A percentile compares a stretch with the other conserved stretches of the same genome.
Evolutionary conservation across 2,888 invertebrate genomes (phyloP).

Genomic region (Cerastis rubricosa): DNA sequence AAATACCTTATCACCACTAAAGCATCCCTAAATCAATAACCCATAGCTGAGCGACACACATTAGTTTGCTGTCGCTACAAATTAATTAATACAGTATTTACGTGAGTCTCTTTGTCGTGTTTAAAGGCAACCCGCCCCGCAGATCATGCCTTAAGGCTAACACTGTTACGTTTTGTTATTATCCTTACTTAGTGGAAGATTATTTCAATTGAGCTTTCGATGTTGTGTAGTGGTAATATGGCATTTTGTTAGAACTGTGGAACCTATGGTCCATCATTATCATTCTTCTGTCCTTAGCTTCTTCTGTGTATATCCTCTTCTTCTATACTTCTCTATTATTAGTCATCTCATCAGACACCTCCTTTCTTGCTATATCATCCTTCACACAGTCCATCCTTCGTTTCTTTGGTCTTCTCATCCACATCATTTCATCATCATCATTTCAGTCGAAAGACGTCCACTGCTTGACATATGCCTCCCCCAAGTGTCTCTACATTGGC

Average conservation of each 20-base stretch:
- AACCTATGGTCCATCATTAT: background rate
- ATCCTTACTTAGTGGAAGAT: slow-evolving; percentile 30
- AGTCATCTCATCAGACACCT: background rate
- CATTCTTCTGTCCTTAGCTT: background rate
- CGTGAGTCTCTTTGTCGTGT: slow-evolving; percentile 84
- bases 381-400: background rate
- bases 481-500: too few relatives aligned
- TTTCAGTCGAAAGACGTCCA: too few relatives aligned
- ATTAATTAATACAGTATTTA: slow-evolving; percentile 88
- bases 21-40: slow-evolving; percentile 20
- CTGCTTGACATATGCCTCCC: too few relatives aligned
- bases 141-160: slow-evolving; percentile 73
- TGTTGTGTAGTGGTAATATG: slow-evolving; percentile 1
- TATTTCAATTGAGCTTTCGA: slow-evolving; percentile 30
- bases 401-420: background rate
- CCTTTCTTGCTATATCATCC: background rate
- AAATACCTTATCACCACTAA: background rate
- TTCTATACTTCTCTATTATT: background rate
- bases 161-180: slow-evolving; percentile 47
- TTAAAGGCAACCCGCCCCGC: slow-evolving; percentile 73
- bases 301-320: background rate
- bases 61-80: slow-evolving; percentile 77
- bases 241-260: background rate
- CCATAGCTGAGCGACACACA: slow-evolving; percentile 38
- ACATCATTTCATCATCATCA: too few relatives aligned